Percentiles rank a stretch among this genome's conserved stretches.
Conservation (phyloP, 2,113 vertebrate genomes). For the Ondatra zibethicus region DNA sequence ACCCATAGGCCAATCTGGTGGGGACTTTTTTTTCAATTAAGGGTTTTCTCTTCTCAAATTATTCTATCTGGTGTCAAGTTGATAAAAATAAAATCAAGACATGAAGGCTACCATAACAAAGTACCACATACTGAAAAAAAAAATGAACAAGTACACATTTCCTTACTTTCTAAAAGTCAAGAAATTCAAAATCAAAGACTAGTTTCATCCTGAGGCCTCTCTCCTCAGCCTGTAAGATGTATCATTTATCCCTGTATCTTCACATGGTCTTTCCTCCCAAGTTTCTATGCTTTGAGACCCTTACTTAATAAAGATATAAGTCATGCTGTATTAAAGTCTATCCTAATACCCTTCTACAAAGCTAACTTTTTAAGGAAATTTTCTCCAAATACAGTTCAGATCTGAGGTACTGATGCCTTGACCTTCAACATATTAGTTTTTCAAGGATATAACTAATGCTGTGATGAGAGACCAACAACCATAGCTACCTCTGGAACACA, state of each 20-base stretch:
- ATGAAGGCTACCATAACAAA: neutral
- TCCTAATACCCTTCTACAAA: neutral
- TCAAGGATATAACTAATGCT: neutral
- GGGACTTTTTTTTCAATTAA: neutral
- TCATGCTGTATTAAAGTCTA: neutral
- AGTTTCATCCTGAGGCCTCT: neutral
- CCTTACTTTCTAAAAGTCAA: neutral
- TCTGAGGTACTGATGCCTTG: neutral
- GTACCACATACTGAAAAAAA: neutral
- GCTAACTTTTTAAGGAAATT: neutral
- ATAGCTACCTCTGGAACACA: neutral
- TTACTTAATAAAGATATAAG: neutral
- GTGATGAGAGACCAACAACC: neutral
- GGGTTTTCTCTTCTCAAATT: neutral
- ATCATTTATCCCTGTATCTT: neutral
- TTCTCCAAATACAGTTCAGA: neutral
- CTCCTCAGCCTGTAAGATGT: neutral
- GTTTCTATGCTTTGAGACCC: neutral
- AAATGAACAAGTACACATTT: neutral
- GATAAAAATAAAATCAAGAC: neutral
- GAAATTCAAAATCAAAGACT: neutral
- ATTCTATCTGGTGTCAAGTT: too few relatives aligned
- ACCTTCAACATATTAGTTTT: neutral
- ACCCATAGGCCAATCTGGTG: neutral
- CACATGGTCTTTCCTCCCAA: neutral